phyloP scores from a whole-genome alignment of 2,888 invertebrate species.

The Hetaerina titia region DNA sequence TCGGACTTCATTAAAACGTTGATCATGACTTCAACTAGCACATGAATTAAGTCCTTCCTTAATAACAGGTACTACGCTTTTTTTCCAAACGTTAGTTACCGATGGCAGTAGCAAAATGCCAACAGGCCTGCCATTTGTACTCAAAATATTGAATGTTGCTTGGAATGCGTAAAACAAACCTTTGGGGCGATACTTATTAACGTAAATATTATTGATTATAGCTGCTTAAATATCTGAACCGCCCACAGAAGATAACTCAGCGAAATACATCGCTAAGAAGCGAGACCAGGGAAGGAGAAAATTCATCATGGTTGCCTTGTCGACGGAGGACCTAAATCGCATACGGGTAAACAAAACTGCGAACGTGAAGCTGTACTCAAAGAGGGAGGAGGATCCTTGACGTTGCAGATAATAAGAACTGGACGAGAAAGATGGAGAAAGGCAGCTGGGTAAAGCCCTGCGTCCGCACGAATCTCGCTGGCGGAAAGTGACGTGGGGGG shows the following conservation, averaged over 20 bases:
- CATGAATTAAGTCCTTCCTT: neutral
- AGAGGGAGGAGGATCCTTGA: too few species aligned
- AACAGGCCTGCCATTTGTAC: neutral
- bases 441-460: too few species aligned
- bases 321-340: neutral
- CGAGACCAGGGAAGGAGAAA: neutral
- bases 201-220: too few species aligned
- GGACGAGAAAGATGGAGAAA: too few species aligned
- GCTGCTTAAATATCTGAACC: too few species aligned
- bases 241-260: neutral
- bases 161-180: too few species aligned
- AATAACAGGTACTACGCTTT: neutral
- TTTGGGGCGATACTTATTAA: too few species aligned
- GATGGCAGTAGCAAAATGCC: neutral
- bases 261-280: neutral
- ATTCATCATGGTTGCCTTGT: neutral
- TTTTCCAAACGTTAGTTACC: neutral
- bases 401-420: too few species aligned
- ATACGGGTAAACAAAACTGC: too few species aligned
- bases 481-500: too few species aligned
- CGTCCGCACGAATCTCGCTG: too few species aligned
- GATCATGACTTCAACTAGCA: neutral
- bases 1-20: neutral
- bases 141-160: neutral
- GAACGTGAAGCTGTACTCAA: too few species aligned